phyloP scores from a whole-genome alignment of 2,888 invertebrate species.

The Chymomyza amoena region DNA sequence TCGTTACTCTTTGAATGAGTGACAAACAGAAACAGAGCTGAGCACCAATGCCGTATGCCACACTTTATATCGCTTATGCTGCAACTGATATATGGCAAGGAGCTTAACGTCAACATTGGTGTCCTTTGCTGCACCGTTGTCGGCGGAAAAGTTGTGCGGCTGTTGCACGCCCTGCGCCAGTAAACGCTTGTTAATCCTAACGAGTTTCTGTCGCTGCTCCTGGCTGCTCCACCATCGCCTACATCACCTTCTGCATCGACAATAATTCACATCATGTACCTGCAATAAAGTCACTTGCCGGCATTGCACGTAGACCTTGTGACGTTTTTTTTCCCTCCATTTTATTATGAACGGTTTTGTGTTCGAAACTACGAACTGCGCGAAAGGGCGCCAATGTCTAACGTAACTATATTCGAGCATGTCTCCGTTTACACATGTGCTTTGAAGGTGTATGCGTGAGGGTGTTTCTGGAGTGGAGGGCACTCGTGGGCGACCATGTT shows the following conservation, averaged over 20 bases:
- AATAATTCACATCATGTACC: constrained; percentile 74
- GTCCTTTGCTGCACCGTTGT: constrained; percentile 13
- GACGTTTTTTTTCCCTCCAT: constrained; percentile 45
- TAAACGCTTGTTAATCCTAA: constrained; percentile 74
- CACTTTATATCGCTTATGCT: constrained; percentile 40
- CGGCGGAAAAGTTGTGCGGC: constrained; percentile 44
- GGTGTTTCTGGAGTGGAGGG: background rate
- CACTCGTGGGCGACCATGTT: constrained; percentile 16
- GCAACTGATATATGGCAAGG: constrained; percentile 58
- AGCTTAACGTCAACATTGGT: background rate
- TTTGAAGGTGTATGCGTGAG: constrained; percentile 7
- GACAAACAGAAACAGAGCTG: constrained; percentile 55
- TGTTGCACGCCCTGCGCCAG: constrained; percentile 62
- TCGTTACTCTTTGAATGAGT: constrained; percentile 47
- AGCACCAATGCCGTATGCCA: background rate
- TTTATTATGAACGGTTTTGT: constrained; percentile 70
- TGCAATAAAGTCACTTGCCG: constrained; percentile 72
- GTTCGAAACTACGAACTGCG: constrained; percentile 47
- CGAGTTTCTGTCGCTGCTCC: constrained; percentile 54
- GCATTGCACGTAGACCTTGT: constrained; percentile 72
- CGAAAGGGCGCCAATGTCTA: background rate
- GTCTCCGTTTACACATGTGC: constrained; percentile 41
- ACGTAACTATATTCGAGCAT: background rate
- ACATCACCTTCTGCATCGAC: constrained; percentile 44
- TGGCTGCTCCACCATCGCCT: background rate